Percentiles rank a stretch among this genome's conserved stretches.
Evolutionary conservation across 2,888 invertebrate species (phyloP).

Genomic region (Acronicta aceris): DNA sequence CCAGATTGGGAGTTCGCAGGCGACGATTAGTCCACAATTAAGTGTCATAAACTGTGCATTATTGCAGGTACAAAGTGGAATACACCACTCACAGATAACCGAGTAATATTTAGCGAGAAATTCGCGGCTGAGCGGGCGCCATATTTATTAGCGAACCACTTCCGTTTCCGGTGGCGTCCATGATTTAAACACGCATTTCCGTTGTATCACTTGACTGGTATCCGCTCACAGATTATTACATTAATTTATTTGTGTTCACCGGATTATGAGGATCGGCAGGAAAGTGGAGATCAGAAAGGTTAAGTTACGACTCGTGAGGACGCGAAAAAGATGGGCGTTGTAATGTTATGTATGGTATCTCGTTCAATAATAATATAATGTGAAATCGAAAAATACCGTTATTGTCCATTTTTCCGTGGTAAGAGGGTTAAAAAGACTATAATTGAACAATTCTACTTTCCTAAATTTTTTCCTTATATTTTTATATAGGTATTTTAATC

Average conservation of each 20-base stretch:
- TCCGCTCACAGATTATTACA: slow-evolving; percentile 66
- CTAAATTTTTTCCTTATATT: too few relatives aligned
- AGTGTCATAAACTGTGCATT: neutral
- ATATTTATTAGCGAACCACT: slow-evolving; percentile 77
- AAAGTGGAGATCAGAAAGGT: slow-evolving; percentile 23
- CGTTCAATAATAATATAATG: neutral
- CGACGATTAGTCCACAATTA: neutral
- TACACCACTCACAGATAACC: slow-evolving; percentile 49
- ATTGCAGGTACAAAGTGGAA: slow-evolving; percentile 22
- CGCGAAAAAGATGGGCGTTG: neutral
- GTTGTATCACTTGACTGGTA: slow-evolving; percentile 71
- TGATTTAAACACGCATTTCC: slow-evolving; percentile 80
- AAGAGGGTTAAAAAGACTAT: too few relatives aligned
- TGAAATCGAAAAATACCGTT: too few relatives aligned
- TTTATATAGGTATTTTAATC: too few relatives aligned
- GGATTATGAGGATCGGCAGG: slow-evolving; percentile 27
- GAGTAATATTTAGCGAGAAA: slow-evolving; percentile 61
- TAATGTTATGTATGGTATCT: neutral
- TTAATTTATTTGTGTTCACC: slow-evolving; percentile 56
- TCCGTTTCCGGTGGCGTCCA: slow-evolving; percentile 68
- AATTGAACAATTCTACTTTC: too few relatives aligned
- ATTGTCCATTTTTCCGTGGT: too few relatives aligned
- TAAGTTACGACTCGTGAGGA: slow-evolving; percentile 20
- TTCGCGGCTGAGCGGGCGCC: slow-evolving; percentile 67
- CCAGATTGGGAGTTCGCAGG: too few relatives aligned